Base-by-base conservation (phyloP, 2,797 vertebrate species). In the Danio aesculapii region DNA sequence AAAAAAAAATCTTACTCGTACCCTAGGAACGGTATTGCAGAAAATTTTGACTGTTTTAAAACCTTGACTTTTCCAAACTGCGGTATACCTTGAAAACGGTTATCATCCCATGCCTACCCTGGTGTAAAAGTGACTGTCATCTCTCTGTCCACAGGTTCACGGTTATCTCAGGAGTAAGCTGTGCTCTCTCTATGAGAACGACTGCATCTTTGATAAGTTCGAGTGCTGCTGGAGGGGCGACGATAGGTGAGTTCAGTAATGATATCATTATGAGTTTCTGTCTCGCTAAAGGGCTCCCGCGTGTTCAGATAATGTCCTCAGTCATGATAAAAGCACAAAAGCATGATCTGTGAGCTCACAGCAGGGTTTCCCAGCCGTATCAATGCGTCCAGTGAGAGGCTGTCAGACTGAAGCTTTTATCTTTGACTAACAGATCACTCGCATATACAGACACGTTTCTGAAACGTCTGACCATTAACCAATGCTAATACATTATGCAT, bases 151-250 rank as follows among this genome's bases (percentile, higher is more conserved):
- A 6, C 89, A 99, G 98, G 98, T 99, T 67, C 98, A 99, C 0
- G 98, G 99, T 92, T 99, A 99, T 92, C 96, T 99, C 95, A 96
- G 98, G 94, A 99, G 97, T 94, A 99, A 99, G 90, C 95, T 99
- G 84, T 99, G 98, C 90, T 99, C 98, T 0, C 95, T 99, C 50
- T 99, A 99, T 50, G 98, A 99, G 93, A 99, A 99, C 4, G 98
- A 99, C 92, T 99, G 98, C 95, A 99, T 99, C 92, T 99, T 99
- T 86, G 98, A 99, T 93, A 99, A 99, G 90, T 99, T 99, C 78
- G 98, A 99, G 82, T 99, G 98, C 95, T 98, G 97, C 92, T 99
- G 98, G 98, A 99, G 98, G 84, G 98, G 98, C 79, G 95, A 96
- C 59, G 98, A 99, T 95, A 98, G 96, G 98, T 93, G 87, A 86